A percentile compares a stretch with the other conserved stretches of the same genome.
phyloP scores from a whole-genome alignment of 2,113 vertebrate genomes.

The Poecile atricapillus region DNA sequence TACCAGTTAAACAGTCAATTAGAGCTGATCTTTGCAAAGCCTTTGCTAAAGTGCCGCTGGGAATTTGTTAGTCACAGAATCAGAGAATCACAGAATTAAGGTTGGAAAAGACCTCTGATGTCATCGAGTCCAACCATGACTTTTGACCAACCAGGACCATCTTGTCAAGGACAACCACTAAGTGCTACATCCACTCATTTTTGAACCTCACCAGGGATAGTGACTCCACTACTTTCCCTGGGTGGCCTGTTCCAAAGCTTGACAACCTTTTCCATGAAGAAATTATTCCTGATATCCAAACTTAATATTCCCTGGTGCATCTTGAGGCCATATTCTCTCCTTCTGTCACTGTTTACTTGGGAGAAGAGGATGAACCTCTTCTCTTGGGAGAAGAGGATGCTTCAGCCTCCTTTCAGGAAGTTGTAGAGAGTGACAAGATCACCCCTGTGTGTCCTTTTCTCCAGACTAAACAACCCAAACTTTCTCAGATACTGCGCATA shows the following conservation, averaged over 20 bases:
- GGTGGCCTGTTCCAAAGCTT: background rate
- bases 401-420: background rate
- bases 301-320: background rate
- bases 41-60: background rate
- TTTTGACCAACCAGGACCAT: background rate
- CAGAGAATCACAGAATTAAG: background rate
- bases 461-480: background rate
- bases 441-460: background rate
- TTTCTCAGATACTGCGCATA: background rate
- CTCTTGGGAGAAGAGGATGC: background rate
- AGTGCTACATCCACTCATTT: fast-evolving
- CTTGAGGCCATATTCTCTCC: background rate
- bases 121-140: fast-evolving
- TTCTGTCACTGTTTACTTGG: background rate
- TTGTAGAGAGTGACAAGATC: background rate
- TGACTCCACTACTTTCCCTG: background rate
- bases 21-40: background rate
- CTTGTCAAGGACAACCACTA: background rate
- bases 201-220: fast-evolving
- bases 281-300: background rate
- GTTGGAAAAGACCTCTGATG: background rate
- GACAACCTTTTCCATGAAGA: background rate
- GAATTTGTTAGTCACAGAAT: background rate
- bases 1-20: background rate
- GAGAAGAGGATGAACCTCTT: background rate